phyloP scores from a whole-genome alignment of 2,113 vertebrate species.

The Pollachius pollachius region DNA sequence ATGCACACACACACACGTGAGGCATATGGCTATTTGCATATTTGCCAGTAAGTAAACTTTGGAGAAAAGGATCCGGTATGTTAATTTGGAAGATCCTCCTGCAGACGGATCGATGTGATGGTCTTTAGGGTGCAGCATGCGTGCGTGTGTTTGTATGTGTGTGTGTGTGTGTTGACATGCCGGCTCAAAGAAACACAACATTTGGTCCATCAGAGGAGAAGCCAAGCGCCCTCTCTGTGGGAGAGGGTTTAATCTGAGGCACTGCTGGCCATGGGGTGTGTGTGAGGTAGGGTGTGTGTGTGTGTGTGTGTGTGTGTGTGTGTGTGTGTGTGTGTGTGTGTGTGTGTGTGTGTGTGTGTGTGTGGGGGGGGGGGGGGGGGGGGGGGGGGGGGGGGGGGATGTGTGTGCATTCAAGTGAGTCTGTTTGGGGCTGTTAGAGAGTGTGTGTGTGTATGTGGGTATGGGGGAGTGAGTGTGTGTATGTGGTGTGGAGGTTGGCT shows the following conservation, averaged over 20 bases:
- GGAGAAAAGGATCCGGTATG: constrained; percentile 45
- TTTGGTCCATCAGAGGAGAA: constrained; percentile 61
- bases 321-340: too few relatives aligned
- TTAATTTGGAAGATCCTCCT: constrained; percentile 37
- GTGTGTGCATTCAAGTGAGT: background rate
- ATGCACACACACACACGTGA: constrained; percentile 2
- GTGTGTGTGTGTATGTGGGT: too few relatives aligned
- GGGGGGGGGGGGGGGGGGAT: too few relatives aligned
- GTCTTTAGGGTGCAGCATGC: constrained; percentile 61
- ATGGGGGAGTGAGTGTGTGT: too few relatives aligned
- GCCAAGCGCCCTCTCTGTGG: constrained; percentile 54
- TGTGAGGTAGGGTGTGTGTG: background rate
- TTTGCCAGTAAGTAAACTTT: constrained; percentile 16
- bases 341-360: constrained; percentile 26
- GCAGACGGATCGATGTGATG: constrained; percentile 50
- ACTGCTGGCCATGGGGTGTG: constrained; percentile 32
- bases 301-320: too few relatives aligned
- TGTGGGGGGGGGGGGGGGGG: too few relatives aligned
- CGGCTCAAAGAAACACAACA: constrained; percentile 43
- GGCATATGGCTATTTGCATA: constrained; percentile 14
- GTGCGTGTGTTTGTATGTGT: constrained; percentile 15
- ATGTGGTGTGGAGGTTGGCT: constrained; percentile 3
- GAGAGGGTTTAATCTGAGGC: constrained; percentile 59
- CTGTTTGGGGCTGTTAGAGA: too few relatives aligned
- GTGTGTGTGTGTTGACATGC: constrained; percentile 34